Percentiles rank a stretch among this genome's conserved stretches.
These are phyloP conservation scores for Drosophila antonietae DNA, from an alignment of 2,888 invertebrate genomes.

Conservation along the genomic window DNA sequence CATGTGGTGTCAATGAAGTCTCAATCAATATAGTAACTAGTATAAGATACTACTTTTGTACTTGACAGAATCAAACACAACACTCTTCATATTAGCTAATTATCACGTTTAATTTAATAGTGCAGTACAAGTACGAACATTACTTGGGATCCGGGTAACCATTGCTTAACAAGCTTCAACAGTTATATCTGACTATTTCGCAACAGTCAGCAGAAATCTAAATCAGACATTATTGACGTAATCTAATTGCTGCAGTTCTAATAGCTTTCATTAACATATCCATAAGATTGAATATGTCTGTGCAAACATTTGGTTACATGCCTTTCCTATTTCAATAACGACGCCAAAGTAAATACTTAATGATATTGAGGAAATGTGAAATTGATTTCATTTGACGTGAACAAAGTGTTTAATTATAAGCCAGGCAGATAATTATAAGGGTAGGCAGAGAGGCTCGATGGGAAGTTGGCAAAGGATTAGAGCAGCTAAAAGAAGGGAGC, in stretches of 20 bases:
- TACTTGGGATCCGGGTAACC: too few relatives aligned
- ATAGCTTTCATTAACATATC: conserved; percentile 8
- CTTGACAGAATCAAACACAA: not conserved
- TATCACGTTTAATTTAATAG: not conserved
- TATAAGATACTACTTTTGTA: not conserved
- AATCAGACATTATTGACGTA: not conserved
- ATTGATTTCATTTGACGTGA: conserved; percentile 51
- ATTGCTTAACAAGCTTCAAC: not conserved
- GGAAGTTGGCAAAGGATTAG: conserved; percentile 63
- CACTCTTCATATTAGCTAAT: not conserved
- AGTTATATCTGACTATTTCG: not conserved
- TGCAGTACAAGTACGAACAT: too few relatives aligned
- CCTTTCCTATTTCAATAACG: not conserved
- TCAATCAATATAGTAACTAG: not conserved
- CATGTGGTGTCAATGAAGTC: too few relatives aligned
- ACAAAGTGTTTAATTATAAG: conserved; percentile 63
- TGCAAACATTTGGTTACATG: not conserved
- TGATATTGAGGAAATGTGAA: conserved; percentile 42
- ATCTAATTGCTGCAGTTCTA: not conserved
- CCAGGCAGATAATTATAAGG: conserved; percentile 2
- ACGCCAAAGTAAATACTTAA: conserved; percentile 46
- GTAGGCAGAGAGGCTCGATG: not conserved
- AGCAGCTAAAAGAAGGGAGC: conserved; percentile 34
- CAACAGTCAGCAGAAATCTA: not conserved
- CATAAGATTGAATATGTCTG: not conserved